Evolutionary conservation across 2,888 invertebrate species (phyloP), one percentile per base, ranked within the genome.

Genomic region (Caenorhabditis wallacei): DNA sequence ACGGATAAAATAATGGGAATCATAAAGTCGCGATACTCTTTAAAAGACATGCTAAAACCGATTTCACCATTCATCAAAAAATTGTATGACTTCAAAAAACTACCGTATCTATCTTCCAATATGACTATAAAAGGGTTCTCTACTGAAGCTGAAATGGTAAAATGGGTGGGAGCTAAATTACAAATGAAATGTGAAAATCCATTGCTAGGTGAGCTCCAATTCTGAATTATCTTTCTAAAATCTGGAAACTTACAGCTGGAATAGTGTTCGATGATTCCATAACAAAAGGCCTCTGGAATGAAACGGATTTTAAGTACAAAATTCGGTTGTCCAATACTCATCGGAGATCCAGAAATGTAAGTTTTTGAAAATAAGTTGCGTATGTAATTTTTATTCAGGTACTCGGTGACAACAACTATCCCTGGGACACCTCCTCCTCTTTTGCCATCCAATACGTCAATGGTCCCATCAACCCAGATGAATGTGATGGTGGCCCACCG

Each of bases 61-160:
- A 5, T 70, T 0, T 22, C 43, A 10, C 2, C 37, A 0, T n/a
- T 48, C 18, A 40, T 66, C 3, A 35, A 63, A 4, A 1, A 11
- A 8, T n/a, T 71, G 16, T 71, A 70, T 48, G 72, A 72, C 53
- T 40, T 71, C 18, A 40, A 71, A 16, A 46, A n/a, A 18, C 48
- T 71, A 10, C 80, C 80, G 1, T 37, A 51, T 8, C 24, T 71
- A 53, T 57, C 70, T 26, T 64, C 80, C 0, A 71, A 80, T 16
- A 80, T 80, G 80, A 59, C 71, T n/a, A n/a, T 61, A 2, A 64
- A 57, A 71, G 79, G 92, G 4, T 93, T 93, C 86, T 75, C 82
- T 2, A 91, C 86, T 24, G 93, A 93, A 85, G 87, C 89, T 2
- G 91, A 92, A 16, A 88, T 93, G 90, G 92, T 92, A n/a, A 71